These are phyloP conservation scores for Cercopithecus petaurista DNA, from an alignment of 2,797 vertebrate genomes.

Conservation along the genomic window DNA sequence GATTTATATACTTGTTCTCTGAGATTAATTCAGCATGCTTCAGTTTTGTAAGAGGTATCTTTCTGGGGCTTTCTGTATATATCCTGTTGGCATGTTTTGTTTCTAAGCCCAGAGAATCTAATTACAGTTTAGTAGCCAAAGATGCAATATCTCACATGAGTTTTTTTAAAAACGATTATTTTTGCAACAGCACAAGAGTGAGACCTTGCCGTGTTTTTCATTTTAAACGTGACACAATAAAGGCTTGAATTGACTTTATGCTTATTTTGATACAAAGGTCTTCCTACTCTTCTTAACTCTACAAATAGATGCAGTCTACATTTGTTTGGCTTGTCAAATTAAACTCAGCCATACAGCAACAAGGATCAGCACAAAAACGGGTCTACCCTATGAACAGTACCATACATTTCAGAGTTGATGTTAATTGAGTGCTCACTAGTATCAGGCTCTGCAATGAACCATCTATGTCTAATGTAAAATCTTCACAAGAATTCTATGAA, in stretches of 20 bases:
- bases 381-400: not conserved
- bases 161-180: not conserved
- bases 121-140: not conserved
- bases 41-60: not conserved
- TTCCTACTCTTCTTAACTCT: not conserved
- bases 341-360: not conserved
- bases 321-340: slow-evolving; percentile 12
- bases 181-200: not conserved
- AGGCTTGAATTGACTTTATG: not conserved
- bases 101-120: not conserved
- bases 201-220: not conserved
- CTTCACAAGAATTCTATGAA: not conserved
- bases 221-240: not conserved
- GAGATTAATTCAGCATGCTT: not conserved
- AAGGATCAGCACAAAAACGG: not conserved
- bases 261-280: not conserved
- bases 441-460: not conserved
- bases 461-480: not conserved
- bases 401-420: not conserved
- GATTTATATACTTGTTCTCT: not conserved
- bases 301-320: not conserved
- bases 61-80: not conserved
- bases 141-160: not conserved
- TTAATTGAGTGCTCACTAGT: not conserved
- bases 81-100: not conserved